These are phyloP conservation scores for Apeira syringaria DNA, from an alignment of 2,888 invertebrate genomes.

Conservation along the genomic window DNA sequence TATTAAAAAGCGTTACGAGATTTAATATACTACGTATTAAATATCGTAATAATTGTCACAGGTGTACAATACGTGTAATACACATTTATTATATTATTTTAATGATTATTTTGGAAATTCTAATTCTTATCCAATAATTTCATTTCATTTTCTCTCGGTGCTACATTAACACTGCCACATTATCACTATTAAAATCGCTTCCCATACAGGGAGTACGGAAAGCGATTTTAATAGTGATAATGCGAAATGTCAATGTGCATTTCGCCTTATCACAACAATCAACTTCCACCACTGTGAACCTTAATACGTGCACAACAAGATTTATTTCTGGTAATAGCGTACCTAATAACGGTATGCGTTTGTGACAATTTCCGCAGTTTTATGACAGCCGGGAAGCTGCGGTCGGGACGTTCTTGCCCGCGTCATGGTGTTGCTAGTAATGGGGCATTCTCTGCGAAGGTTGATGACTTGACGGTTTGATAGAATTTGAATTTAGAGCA, in stretches of 20 bases:
- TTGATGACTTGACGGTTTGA: slow-evolving; percentile 3
- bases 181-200: neutral
- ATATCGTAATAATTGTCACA: too few relatives aligned
- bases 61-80: too few relatives aligned
- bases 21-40: too few relatives aligned
- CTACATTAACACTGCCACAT: too few relatives aligned
- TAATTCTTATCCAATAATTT: too few relatives aligned
- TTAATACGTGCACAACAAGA: slow-evolving; percentile 2
- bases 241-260: neutral
- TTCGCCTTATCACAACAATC: neutral
- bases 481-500: neutral
- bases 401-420: slow-evolving; percentile 19
- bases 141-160: too few relatives aligned
- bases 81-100: too few relatives aligned
- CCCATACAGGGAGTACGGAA: too few relatives aligned
- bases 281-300: neutral
- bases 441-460: slow-evolving; percentile 13
- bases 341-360: neutral
- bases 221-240: too few relatives aligned
- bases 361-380: slow-evolving; percentile 25
- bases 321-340: neutral
- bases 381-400: slow-evolving; percentile 24
- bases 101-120: too few relatives aligned
- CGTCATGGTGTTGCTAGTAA: slow-evolving; percentile 12
- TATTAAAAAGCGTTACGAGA: too few relatives aligned